phyloP scores from a whole-genome alignment of 2,113 vertebrate species.

The Bufo bufo region DNA sequence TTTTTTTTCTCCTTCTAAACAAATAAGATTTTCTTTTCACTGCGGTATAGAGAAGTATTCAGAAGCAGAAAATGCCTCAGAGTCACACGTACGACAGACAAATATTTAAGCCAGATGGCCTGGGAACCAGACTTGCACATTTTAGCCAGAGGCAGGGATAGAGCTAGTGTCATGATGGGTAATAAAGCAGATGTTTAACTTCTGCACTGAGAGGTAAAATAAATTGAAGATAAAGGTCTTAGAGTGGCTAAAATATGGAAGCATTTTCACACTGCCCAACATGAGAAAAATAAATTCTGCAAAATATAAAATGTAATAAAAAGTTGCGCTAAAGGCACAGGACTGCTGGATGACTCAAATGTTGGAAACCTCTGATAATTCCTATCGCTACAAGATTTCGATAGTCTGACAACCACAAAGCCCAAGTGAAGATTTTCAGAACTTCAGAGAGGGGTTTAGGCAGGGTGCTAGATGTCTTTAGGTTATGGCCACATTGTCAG shows the following conservation, averaged over 20 bases:
- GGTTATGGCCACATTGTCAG: too few species aligned
- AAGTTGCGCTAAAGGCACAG: too few species aligned
- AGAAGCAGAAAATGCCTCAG: slow-evolving; percentile 57
- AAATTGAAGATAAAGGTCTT: slow-evolving; percentile 64
- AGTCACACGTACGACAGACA: slow-evolving; percentile 68
- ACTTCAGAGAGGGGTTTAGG: not conserved
- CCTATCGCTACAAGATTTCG: not conserved
- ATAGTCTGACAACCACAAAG: not conserved
- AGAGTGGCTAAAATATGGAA: not conserved
- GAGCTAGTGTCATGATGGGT: slow-evolving; percentile 69
- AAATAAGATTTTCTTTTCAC: slow-evolving; percentile 12
- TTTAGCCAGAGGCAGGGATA: slow-evolving; percentile 70
- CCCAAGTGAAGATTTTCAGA: not conserved
- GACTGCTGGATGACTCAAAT: not conserved
- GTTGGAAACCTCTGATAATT: not conserved
- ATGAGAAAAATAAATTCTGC: not conserved
- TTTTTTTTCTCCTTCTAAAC: not conserved
- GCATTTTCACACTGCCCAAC: not conserved
- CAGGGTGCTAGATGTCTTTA: too few species aligned
- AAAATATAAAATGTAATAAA: slow-evolving; percentile 6
- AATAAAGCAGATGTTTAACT: slow-evolving; percentile 72
- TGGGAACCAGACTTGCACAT: slow-evolving; percentile 68
- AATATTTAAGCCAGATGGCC: slow-evolving; percentile 71
- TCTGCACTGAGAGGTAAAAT: slow-evolving; percentile 66
- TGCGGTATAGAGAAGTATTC: slow-evolving; percentile 18